Conservation (phyloP, 2,888 invertebrate genomes). For the Apomyelois bistriatella region DNA sequence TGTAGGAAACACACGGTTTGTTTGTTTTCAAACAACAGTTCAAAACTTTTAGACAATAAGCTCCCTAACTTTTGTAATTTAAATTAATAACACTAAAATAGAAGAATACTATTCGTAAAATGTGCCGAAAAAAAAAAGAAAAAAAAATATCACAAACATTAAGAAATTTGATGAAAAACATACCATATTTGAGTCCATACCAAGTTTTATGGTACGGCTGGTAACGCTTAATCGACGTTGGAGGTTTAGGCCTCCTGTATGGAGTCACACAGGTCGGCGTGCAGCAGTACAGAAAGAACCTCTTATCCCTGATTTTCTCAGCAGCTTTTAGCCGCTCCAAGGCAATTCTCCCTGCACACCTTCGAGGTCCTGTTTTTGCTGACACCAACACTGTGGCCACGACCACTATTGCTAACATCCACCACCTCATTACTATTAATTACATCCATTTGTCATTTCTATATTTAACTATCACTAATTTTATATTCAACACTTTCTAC, state of each 20-base stretch:
- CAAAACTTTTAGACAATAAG: no score
- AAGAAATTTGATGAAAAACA: slow-evolving; percentile 15
- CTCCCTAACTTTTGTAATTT: no score
- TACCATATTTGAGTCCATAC: slow-evolving; percentile 71
- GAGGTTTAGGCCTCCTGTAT: slow-evolving; percentile 42
- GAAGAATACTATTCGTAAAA: no score
- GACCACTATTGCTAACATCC: slow-evolving; percentile 33
- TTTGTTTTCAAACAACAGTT: no score
- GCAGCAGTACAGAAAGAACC: slow-evolving; percentile 64
- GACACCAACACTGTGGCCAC: slow-evolving; percentile 30
- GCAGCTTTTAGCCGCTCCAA: slow-evolving; percentile 67
- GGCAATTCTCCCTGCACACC: slow-evolving; percentile 66
- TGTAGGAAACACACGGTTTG: no score
- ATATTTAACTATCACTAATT: background rate
- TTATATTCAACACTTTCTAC: background rate
- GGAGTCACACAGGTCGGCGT: slow-evolving; percentile 46
- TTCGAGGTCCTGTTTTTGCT: slow-evolving; percentile 40
- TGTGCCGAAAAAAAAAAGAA: no score
- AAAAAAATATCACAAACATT: background rate
- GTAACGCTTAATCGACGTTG: slow-evolving; percentile 47
- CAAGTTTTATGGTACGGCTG: slow-evolving; percentile 70
- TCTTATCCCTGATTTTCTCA: slow-evolving; percentile 67
- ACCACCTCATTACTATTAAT: slow-evolving; percentile 47
- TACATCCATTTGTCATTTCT: slow-evolving; percentile 30
- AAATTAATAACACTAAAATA: no score